Evolutionary conservation across 1,140 invertebrate species (phyloP).

Genomic region (Protaetia brevitarsis): DNA sequence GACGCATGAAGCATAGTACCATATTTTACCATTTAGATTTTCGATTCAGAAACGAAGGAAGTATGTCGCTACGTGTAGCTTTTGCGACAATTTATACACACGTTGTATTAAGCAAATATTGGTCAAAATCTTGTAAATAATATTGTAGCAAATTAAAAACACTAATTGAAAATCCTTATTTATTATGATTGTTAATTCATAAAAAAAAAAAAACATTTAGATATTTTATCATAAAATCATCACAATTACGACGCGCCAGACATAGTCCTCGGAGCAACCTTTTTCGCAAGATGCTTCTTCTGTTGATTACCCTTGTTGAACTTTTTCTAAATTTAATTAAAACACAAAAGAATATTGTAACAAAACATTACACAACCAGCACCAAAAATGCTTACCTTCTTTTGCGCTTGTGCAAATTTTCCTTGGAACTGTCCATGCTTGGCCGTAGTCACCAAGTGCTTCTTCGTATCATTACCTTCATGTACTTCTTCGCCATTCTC

Average conservation of each 20-base stretch:
- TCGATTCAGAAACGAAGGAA: too few species aligned
- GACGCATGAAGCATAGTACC: too few species aligned
- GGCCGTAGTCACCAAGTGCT: neutral
- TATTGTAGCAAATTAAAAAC: neutral
- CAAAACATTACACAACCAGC: too few species aligned
- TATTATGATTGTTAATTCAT: neutral
- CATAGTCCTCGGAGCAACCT: neutral
- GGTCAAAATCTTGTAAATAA: neutral
- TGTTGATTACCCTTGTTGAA: constrained; percentile 9
- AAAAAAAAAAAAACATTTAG: neutral
- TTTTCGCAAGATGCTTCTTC: constrained; percentile 7
- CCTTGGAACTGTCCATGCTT: neutral
- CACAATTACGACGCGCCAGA: neutral
- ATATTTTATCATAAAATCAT: neutral
- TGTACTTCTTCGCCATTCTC: neutral
- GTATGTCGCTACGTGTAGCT: too few species aligned
- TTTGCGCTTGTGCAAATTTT: neutral
- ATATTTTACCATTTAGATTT: too few species aligned
- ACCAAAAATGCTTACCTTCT: constrained; percentile 9
- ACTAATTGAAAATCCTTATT: too few species aligned
- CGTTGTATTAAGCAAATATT: too few species aligned
- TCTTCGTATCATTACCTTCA: neutral
- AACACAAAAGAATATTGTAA: neutral
- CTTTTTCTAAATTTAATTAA: neutral
- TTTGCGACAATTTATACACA: too few species aligned